Percentiles rank a stretch among this genome's conserved stretches.
These are phyloP conservation scores for Vombatus ursinus DNA, from an alignment of 2,113 vertebrate species.

Conservation along the genomic window DNA sequence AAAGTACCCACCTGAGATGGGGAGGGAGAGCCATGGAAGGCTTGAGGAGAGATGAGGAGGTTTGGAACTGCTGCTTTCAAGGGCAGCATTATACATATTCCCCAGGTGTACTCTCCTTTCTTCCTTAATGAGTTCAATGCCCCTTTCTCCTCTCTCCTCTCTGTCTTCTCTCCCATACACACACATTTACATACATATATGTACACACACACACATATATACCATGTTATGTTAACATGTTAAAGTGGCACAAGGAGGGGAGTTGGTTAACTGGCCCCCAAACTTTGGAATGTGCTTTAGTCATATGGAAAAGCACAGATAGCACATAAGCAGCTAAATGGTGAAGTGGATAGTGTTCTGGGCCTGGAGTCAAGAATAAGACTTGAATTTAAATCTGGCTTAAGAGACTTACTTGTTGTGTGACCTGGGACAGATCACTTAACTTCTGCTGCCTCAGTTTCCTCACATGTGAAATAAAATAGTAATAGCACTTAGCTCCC, in stretches of 20 bases:
- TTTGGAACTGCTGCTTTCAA: too few species aligned
- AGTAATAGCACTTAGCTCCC: background rate
- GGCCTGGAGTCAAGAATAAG: background rate
- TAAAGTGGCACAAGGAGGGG: background rate
- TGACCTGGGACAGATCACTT: background rate
- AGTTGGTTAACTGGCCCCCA: background rate
- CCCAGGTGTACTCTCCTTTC: too few species aligned
- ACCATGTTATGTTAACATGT: background rate
- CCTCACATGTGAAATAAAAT: background rate
- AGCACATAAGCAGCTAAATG: background rate
- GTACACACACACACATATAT: too few species aligned
- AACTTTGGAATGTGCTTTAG: background rate
- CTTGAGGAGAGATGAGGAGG: too few species aligned
- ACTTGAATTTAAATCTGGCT: background rate
- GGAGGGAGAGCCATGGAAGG: too few species aligned
- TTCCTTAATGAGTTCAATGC: too few species aligned
- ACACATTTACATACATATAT: too few species aligned
- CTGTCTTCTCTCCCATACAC: too few species aligned
- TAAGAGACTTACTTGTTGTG: background rate
- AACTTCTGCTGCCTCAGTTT: background rate
- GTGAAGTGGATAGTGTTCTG: background rate
- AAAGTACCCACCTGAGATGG: too few species aligned
- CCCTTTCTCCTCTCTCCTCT: too few species aligned
- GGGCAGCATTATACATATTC: too few species aligned
- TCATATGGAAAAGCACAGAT: background rate